Percentiles rank a stretch among this genome's conserved stretches.
phyloP scores from a whole-genome alignment of 2,888 invertebrate genomes.

The Cecidostiba fungosa region DNA sequence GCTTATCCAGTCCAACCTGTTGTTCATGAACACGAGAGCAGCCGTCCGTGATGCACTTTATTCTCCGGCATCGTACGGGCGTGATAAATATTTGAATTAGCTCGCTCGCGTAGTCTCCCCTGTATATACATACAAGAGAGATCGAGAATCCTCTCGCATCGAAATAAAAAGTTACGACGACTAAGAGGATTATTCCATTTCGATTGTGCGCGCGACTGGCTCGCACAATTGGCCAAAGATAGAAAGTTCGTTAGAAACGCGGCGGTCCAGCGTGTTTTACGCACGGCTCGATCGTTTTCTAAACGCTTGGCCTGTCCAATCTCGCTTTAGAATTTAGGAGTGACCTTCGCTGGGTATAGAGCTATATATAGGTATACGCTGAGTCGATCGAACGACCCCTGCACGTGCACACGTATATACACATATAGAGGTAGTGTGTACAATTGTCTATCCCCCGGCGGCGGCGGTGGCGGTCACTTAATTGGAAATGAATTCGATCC shows the following conservation, averaged over 20 bases:
- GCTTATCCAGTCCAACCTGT: constrained; percentile 44
- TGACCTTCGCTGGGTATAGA: neutral
- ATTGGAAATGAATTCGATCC: constrained; percentile 75
- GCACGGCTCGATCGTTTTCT: constrained; percentile 12
- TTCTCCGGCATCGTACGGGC: constrained; percentile 22
- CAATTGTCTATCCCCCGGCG: neutral
- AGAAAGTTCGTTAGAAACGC: constrained; percentile 35
- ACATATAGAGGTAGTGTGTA: neutral
- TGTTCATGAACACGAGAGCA: constrained; percentile 7
- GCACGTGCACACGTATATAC: neutral
- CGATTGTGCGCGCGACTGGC: constrained; percentile 35
- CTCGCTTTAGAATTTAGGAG: constrained; percentile 1
- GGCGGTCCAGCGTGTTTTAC: neutral
- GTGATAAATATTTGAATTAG: constrained; percentile 56
- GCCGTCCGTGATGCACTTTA: constrained; percentile 20
- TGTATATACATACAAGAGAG: neutral
- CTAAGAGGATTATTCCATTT: constrained; percentile 51
- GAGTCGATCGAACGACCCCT: neutral
- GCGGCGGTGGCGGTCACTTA: constrained; percentile 65
- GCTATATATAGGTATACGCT: neutral
- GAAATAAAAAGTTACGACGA: constrained; percentile 33
- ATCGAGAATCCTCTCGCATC: constrained; percentile 3
- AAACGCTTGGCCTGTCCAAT: constrained; percentile 29
- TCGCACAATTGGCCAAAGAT: neutral
- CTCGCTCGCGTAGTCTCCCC: neutral